Evolutionary conservation across 2,113 vertebrate species (phyloP), one percentile per base, ranked within the genome.

Genomic region (Pelobates fuscus): DNA sequence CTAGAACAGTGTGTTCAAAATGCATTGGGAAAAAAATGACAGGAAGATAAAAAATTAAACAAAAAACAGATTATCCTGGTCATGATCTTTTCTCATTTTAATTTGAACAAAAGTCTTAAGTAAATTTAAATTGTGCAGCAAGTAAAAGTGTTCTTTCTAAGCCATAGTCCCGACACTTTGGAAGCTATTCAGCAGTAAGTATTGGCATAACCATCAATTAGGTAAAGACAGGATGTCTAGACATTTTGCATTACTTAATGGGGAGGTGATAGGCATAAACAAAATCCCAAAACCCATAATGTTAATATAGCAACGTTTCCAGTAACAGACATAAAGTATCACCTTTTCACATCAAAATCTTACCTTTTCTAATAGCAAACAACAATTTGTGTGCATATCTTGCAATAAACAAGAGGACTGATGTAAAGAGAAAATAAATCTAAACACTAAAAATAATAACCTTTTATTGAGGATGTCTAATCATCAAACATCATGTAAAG

Each of bases 1-100:
- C n/a, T n/a, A n/a, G n/a, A n/a, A n/a, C n/a, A 80, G 65, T 72
- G 67, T 63, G 81, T 85, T 85, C 78, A 83, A 80, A 79, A 70
- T 77, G 79, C 78, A 78, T 0, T 5, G 77, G 78, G 82, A 81
- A 76, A 64, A 69, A 81, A 74, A 82, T 82, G 80, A 84, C 83
- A 85, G 79, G 72, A 81, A 81, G 61, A 49, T 83, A 81, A 84
- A 79, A 71, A 84, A 78, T 71, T 77, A 80, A 80, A 81, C 24
- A 67, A 74, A n/a, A 20, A 52, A 65, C 59, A 20, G 79, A 70
- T 59, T 79, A 41, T 41, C 14, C 54, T 85, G 82, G 83, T 85
- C 80, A 23, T 80, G 78, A 82, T 82, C 84, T 79, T n/a, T n/a
- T n/a, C n/a, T 61, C 3, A 11, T 57, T 5, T 5, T 57, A 11